These are phyloP conservation scores for Mamestra configurata DNA, from an alignment of 1,140 invertebrate species.

Conservation along the genomic window DNA sequence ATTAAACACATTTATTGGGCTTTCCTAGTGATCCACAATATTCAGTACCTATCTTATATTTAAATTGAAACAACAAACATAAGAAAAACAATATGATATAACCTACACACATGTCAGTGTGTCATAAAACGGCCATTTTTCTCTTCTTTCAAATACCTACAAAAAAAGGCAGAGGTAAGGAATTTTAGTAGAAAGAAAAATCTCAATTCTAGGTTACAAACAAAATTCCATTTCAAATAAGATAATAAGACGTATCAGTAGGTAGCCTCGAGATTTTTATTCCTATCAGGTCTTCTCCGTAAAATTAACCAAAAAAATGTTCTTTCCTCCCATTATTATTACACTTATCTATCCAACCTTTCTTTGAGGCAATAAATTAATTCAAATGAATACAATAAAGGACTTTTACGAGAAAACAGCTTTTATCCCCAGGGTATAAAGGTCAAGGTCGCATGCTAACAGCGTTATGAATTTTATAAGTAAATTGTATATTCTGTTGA, in stretches of 20 bases:
- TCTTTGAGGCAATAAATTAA: slow-evolving; percentile 27
- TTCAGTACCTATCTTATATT: too few relatives aligned
- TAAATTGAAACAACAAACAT: too few relatives aligned
- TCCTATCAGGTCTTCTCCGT: background rate
- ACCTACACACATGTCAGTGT: too few relatives aligned
- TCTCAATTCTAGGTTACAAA: too few relatives aligned
- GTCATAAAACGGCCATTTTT: too few relatives aligned
- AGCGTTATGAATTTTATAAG: slow-evolving; percentile 43
- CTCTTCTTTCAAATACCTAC: too few relatives aligned
- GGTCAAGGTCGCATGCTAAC: slow-evolving; percentile 18
- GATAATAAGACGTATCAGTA: background rate
- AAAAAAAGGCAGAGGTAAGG: too few relatives aligned
- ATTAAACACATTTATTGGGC: too few relatives aligned
- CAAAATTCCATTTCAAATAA: background rate
- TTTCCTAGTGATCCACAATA: too few relatives aligned
- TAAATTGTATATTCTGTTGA: slow-evolving; percentile 50
- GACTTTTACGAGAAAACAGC: slow-evolving; percentile 13
- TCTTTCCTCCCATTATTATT: slow-evolving; percentile 27
- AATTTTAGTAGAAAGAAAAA: too few relatives aligned
- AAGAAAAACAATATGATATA: too few relatives aligned
- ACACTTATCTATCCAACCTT: slow-evolving; percentile 15
- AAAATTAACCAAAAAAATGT: slow-evolving; percentile 24
- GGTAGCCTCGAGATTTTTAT: background rate
- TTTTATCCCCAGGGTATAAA: slow-evolving; percentile 17
- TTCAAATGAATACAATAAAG: slow-evolving; percentile 33